Evolutionary conservation across 2,797 vertebrate genomes (phyloP), one percentile per base, ranked within the genome.

Genomic region (Coregonus suidteri): DNA sequence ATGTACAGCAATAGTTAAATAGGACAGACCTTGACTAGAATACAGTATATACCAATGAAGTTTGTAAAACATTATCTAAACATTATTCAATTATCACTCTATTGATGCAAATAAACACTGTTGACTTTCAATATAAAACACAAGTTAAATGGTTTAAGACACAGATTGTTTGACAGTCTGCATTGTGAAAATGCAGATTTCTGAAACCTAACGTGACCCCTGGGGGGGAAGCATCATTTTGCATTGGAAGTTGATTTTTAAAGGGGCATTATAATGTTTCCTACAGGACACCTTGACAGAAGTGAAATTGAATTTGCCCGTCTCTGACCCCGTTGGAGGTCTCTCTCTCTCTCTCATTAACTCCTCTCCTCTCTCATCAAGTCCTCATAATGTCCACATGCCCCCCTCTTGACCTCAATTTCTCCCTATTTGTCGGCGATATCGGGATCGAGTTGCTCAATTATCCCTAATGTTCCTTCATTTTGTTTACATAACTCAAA

Each of bases 251-350:
- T 74, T 86, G 34, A 35, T 70, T 74, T 47, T 16, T 68, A 56
- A 75, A 65, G 79, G 75, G 51, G 52, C 35, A 78, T 81, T 79
- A 79, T 86, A 78, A 79, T 82, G 59, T 90, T 88, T 87, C 82
- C 76, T 78, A 52, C 73, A 41, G 72, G 78, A 86, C 84, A 87
- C 80, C 81, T 76, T 77, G 81, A 85, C 79, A 68, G 64, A 64
- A 76, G 71, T 75, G 80, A 87, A 87, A 88, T 83, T 31, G 84
- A 73, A 79, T 86, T 82, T 85, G 78, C 13, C 87, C 80, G 62
- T 88, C 79, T 88, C 73, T 85, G 84, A 86, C 85, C 79, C 73
- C 52, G 71, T 81, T 88, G 66, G 52, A 73, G 76, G 79, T 83
- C 84, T 47, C 73, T 5, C 64, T 14, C 64, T 34, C 31, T 34